Conservation (phyloP, 2,113 vertebrate species). For the Ramphastos sulfuratus region DNA sequence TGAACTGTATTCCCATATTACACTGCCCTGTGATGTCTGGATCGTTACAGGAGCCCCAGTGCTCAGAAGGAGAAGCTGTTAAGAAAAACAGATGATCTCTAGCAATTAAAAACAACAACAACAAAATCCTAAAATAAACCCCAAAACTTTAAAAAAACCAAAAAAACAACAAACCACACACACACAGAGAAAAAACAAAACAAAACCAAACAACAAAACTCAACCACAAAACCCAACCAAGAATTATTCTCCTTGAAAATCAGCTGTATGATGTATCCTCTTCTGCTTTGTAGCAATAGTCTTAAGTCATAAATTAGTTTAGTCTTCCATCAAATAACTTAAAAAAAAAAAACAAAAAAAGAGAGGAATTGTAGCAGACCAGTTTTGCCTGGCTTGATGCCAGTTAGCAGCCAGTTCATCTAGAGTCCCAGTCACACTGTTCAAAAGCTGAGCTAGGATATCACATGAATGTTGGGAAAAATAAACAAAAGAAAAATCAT, state of each 20-base stretch:
- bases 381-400: constrained; percentile 77
- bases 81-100: constrained; percentile 40
- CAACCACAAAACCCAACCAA: background rate
- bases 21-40: constrained; percentile 29
- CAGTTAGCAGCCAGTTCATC: constrained; percentile 87
- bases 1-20: constrained; percentile 14
- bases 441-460: constrained; percentile 74
- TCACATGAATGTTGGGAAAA: constrained; percentile 31
- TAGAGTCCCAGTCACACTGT: constrained; percentile 75
- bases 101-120: constrained; percentile 10
- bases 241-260: constrained; percentile 53
- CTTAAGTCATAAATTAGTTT: constrained; percentile 82
- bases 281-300: constrained; percentile 71
- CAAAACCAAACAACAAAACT: background rate
- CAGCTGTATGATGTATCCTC: constrained; percentile 7
- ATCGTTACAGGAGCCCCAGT: constrained; percentile 31
- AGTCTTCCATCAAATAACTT: constrained; percentile 83
- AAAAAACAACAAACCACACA: background rate
- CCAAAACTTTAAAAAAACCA: background rate
- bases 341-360: constrained; percentile 62
- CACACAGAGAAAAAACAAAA: background rate
- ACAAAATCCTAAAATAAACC: background rate
- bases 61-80: constrained; percentile 43
- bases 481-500: background rate
- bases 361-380: constrained; percentile 71